Conservation (phyloP, 2,113 vertebrate genomes). For the Columba janthina region DNA sequence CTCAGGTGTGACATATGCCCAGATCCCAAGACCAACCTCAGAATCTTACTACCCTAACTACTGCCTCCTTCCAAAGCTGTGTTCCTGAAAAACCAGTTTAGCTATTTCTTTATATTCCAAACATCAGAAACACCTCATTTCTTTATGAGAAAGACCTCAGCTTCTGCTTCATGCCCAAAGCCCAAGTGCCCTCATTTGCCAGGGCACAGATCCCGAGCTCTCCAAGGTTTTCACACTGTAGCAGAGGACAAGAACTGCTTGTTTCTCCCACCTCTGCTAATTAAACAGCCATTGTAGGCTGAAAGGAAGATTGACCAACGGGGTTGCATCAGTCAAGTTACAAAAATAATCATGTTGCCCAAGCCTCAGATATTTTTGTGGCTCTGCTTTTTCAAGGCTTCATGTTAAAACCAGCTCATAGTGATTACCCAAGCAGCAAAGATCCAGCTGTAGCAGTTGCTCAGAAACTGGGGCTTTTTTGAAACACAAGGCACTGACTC, state of each 20-base stretch:
- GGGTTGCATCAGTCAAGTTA: not conserved
- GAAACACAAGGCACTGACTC: not conserved
- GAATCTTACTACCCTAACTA: not conserved
- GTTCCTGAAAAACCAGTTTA: not conserved
- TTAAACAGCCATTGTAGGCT: not conserved
- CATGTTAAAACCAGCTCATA: not conserved
- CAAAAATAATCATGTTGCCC: constrained; percentile 4
- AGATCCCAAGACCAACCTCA: not conserved
- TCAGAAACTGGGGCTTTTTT: not conserved
- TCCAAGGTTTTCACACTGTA: rapidly evolving
- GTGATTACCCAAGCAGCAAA: constrained; percentile 12
- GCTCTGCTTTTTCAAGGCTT: constrained; percentile 10
- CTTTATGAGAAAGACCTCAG: not conserved
- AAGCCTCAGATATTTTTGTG: not conserved
- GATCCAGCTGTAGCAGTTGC: not conserved
- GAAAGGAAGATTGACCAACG: constrained; percentile 12
- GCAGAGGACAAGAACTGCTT: not conserved
- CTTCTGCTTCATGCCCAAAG: not conserved
- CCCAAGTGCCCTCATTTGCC: not conserved
- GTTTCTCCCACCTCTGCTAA: not conserved
- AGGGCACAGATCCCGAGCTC: not conserved
- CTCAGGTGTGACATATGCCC: not conserved
- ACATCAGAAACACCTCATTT: not conserved
- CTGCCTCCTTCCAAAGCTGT: not conserved
- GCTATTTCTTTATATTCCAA: not conserved